These are phyloP conservation scores for Trypoxylus dichotomus DNA, from an alignment of 1,140 invertebrate species.

Conservation along the genomic window DNA sequence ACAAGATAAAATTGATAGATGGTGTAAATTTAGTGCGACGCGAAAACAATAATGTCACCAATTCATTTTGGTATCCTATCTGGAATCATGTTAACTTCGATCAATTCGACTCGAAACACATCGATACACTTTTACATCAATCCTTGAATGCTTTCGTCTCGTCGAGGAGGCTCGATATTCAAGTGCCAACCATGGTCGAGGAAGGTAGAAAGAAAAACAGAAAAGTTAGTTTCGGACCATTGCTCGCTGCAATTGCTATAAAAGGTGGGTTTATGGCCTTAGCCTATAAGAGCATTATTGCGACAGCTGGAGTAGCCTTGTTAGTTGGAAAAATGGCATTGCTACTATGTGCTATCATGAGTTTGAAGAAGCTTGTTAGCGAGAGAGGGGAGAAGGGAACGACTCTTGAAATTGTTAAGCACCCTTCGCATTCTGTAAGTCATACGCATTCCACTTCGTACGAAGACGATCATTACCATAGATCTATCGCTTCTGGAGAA, in stretches of 20 bases:
- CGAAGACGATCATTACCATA: slow-evolving; percentile 64
- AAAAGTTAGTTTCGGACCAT: slow-evolving; percentile 55
- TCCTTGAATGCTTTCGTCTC: slow-evolving; percentile 61
- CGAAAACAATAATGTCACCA: slow-evolving; percentile 33
- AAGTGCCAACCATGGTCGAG: slow-evolving; percentile 57
- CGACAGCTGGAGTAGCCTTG: slow-evolving; percentile 72
- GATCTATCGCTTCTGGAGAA: slow-evolving; percentile 49
- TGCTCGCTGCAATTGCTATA: slow-evolving; percentile 65
- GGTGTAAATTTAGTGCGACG: slow-evolving; percentile 59
- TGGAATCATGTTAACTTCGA: slow-evolving; percentile 12
- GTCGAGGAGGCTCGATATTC: slow-evolving; percentile 62
- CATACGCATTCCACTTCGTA: slow-evolving; percentile 75
- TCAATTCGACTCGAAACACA: slow-evolving; percentile 56
- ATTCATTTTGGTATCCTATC: background rate
- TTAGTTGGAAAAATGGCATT: slow-evolving; percentile 75
- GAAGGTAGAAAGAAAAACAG: slow-evolving; percentile 60
- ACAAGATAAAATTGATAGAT: slow-evolving; percentile 64
- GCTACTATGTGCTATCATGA: slow-evolving; percentile 72
- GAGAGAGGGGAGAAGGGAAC: slow-evolving; percentile 69
- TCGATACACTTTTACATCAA: slow-evolving; percentile 62
- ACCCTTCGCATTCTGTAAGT: slow-evolving; percentile 75
- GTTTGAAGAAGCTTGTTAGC: slow-evolving; percentile 72
- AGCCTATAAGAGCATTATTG: slow-evolving; percentile 72
- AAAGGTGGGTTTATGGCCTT: slow-evolving; percentile 73
- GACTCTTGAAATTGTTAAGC: slow-evolving; percentile 82